A percentile compares a stretch with the other conserved stretches of the same genome.
Evolutionary conservation across 2,113 vertebrate species (phyloP).

Genomic region (Hepsetus odoe): DNA sequence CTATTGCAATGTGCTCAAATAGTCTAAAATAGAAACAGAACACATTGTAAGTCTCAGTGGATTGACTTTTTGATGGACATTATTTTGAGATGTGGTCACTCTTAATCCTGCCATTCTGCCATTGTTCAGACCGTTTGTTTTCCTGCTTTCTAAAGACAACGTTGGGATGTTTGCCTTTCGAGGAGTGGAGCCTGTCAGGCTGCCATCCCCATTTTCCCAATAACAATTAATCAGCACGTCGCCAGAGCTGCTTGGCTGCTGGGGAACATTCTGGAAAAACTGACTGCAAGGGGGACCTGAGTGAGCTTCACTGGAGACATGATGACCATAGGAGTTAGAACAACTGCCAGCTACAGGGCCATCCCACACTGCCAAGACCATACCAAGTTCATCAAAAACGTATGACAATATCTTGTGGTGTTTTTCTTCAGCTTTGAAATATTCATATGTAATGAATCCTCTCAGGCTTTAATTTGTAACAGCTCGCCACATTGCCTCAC

Average conservation of each 20-base stretch:
- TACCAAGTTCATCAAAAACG: neutral
- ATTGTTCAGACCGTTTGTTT: conserved; percentile 63
- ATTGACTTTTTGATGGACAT: neutral
- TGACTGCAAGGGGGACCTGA: conserved; percentile 52
- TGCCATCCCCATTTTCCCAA: conserved; percentile 66
- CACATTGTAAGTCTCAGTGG: neutral
- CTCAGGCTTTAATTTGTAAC: neutral
- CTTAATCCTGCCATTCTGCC: conserved; percentile 63
- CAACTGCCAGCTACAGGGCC: neutral
- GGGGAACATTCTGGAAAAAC: conserved; percentile 68
- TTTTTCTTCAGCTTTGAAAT: neutral
- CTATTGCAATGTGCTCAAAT: no score
- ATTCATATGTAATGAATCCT: neutral
- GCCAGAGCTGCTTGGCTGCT: conserved; percentile 64
- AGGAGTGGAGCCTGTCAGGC: conserved; percentile 63
- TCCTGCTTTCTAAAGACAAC: conserved; percentile 66
- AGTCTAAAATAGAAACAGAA: neutral
- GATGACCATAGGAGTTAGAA: neutral
- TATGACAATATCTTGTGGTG: neutral
- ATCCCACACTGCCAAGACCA: neutral
- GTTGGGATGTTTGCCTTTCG: conserved; percentile 64
- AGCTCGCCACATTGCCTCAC: neutral
- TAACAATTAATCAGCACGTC: conserved; percentile 65
- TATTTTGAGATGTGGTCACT: neutral
- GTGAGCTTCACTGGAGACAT: conserved; percentile 25